Percentiles rank a stretch among this genome's conserved stretches.
Conservation (phyloP, 37 sponge, comb jelly and placozoan species). For the Ephydatia muelleri region DNA sequence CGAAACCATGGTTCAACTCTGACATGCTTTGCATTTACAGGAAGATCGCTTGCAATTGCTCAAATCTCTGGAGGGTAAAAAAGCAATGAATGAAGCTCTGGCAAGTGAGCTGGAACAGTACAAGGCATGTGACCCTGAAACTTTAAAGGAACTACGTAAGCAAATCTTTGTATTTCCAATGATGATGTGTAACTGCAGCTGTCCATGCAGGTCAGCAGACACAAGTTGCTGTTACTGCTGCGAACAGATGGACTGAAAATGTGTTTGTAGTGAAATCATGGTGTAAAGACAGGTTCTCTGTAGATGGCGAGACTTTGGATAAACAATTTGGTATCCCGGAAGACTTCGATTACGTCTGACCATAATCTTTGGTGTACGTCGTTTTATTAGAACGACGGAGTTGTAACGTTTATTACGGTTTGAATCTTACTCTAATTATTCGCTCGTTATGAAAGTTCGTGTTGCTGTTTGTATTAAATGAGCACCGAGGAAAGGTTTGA, state of each 20-base stretch:
- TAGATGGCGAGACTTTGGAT: constrained; percentile 73
- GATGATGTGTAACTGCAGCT: constrained; percentile 8
- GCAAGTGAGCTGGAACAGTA: constrained; percentile 70
- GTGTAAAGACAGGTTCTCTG: constrained; percentile 89
- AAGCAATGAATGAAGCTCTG: constrained; percentile 29
- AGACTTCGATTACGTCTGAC: constrained; percentile 90
- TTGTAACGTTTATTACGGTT: too few relatives aligned
- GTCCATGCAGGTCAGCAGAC: constrained; percentile 49
- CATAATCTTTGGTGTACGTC: not conserved
- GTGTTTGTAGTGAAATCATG: constrained; percentile 91
- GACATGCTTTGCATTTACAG: constrained; percentile 2
- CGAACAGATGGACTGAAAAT: constrained; percentile 99
- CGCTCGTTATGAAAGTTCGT: not conserved
- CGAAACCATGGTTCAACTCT: not conserved
- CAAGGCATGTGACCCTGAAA: constrained; percentile 86
- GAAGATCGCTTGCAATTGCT: constrained; percentile 58
- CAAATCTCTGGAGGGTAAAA: constrained; percentile 58
- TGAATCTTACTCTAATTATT: not conserved
- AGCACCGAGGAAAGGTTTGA: not conserved
- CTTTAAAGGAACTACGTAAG: constrained; percentile 55
- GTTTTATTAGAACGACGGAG: not conserved
- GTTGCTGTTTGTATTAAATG: not conserved
- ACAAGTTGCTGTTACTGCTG: constrained; percentile 63
- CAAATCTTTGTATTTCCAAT: not conserved
- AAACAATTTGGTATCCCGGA: constrained; percentile 97